These are phyloP conservation scores for Popillia japonica DNA, from an alignment of 1,140 invertebrate genomes.

Conservation along the genomic window DNA sequence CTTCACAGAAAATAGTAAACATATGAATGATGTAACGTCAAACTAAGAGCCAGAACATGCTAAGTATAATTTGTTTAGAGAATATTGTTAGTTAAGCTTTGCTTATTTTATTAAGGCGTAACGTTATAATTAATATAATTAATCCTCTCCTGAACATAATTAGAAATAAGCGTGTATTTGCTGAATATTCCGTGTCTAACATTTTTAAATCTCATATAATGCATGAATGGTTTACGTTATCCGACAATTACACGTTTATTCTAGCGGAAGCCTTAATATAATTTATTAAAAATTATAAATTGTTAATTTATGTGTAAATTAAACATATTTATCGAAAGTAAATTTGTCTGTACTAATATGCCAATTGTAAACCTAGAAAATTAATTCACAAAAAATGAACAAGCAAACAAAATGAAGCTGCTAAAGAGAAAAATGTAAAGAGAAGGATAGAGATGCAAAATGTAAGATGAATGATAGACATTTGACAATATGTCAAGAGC, in stretches of 20 bases:
- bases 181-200: not conserved
- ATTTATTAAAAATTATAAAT: conserved; percentile 29
- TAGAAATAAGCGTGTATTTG: conserved; percentile 17
- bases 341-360: conserved; percentile 30
- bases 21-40: conserved; percentile 21
- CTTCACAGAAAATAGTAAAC: conserved; percentile 62
- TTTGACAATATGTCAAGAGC: conserved; percentile 48
- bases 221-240: not conserved
- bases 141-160: conserved; percentile 7
- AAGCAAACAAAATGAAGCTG: conserved; percentile 37
- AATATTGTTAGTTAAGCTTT: conserved; percentile 33
- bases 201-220: not conserved
- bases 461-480: conserved; percentile 44
- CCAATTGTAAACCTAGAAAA: conserved; percentile 38
- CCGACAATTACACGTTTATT: not conserved
- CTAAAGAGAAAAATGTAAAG: conserved; percentile 36
- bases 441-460: conserved; percentile 37
- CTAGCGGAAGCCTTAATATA: conserved; percentile 9
- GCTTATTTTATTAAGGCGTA: conserved; percentile 25
- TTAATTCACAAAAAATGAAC: conserved; percentile 29
- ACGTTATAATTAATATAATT: conserved; percentile 18
- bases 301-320: conserved; percentile 35
- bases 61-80: conserved; percentile 27
- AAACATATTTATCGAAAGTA: conserved; percentile 34
- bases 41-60: not conserved